Conservation (phyloP, 2,888 invertebrate species). For the Ichneumoninae sp. region DNA sequence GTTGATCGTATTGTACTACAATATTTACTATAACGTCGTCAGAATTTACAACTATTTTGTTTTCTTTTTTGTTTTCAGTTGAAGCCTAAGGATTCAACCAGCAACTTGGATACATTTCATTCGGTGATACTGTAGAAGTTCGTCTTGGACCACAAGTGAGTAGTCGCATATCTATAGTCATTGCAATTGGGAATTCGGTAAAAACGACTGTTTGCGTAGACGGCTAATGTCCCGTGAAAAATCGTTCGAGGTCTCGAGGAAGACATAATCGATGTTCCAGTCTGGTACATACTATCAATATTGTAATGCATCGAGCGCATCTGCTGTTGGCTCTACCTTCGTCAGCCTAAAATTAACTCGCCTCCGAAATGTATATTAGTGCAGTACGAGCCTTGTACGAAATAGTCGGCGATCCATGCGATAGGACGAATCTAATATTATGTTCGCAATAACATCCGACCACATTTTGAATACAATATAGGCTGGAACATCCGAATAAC, state of each 20-base stretch:
- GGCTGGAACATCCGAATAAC: not conserved
- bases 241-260: constrained; percentile 51
- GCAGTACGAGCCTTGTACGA: constrained; percentile 57
- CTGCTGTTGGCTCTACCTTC: constrained; percentile 24
- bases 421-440: constrained; percentile 38
- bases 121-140: constrained; percentile 4
- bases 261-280: constrained; percentile 69
- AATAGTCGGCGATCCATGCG: constrained; percentile 62
- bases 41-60: not conserved
- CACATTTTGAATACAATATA: not conserved
- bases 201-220: constrained; percentile 18
- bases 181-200: constrained; percentile 6
- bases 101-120: not conserved
- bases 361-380: constrained; percentile 42
- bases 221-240: constrained; percentile 62
- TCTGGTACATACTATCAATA: constrained; percentile 70
- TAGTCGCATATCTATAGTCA: not conserved
- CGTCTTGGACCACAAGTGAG: constrained; percentile 37
- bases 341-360: constrained; percentile 42
- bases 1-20: not conserved
- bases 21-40: not conserved
- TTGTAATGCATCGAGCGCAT: constrained; percentile 60
- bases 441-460: constrained; percentile 14
- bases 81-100: not conserved
- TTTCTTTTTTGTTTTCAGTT: constrained; percentile 1